Conservation (phyloP, 2,113 vertebrate species). For the Osmerus mordax region DNA sequence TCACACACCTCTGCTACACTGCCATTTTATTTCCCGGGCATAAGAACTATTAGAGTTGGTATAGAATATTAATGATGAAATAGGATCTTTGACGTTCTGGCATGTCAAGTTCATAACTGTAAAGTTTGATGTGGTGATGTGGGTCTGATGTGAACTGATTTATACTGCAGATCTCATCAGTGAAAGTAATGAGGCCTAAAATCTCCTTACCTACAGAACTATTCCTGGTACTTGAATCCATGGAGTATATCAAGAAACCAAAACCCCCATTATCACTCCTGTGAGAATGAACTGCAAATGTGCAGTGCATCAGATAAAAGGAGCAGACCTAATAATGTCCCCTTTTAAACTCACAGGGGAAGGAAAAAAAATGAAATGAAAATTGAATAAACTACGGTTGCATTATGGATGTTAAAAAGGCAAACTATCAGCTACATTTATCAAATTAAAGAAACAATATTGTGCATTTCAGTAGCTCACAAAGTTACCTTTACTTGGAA, state of each 20-base stretch:
- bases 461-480: slow-evolving; percentile 69
- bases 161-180: slow-evolving; percentile 56
- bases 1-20: slow-evolving; percentile 1
- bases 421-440: slow-evolving; percentile 34
- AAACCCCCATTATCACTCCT: slow-evolving; percentile 15
- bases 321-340: neutral
- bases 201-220: slow-evolving; percentile 56
- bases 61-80: slow-evolving; percentile 59
- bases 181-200: slow-evolving; percentile 49
- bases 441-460: slow-evolving; percentile 58
- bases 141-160: slow-evolving; percentile 27
- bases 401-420: slow-evolving; percentile 5
- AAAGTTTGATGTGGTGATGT: slow-evolving; percentile 33
- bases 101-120: slow-evolving; percentile 26
- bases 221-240: slow-evolving; percentile 35
- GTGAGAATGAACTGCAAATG: slow-evolving; percentile 30
- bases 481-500: slow-evolving; percentile 72
- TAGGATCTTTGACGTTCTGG: slow-evolving; percentile 49
- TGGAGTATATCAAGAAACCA: too few species aligned
- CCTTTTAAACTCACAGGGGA: slow-evolving; percentile 6
- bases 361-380: slow-evolving; percentile 12
- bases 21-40: slow-evolving; percentile 9
- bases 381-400: slow-evolving; percentile 15
- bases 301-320: slow-evolving; percentile 23
- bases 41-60: slow-evolving; percentile 33